A percentile compares a stretch with the other conserved stretches of the same genome.
These are phyloP conservation scores for Aphelinus atriplicis DNA, from an alignment of 1,140 invertebrate species.

Conservation along the genomic window DNA sequence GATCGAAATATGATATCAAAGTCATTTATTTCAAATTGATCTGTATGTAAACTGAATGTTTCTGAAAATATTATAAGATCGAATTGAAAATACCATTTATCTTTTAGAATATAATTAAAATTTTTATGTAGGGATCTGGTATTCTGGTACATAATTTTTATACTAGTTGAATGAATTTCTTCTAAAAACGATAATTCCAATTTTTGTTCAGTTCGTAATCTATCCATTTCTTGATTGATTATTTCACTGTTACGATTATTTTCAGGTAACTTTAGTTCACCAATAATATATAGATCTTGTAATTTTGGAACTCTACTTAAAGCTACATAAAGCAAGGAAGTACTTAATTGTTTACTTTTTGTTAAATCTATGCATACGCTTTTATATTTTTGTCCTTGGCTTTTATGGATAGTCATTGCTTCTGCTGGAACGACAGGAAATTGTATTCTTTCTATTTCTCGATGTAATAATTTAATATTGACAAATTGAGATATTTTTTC, in stretches of 20 bases:
- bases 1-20: no score
- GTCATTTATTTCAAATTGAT: no score
- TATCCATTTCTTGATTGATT: neutral
- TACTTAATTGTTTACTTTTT: no score
- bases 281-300: constrained; percentile 6
- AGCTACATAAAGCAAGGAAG: no score
- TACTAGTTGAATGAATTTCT: neutral
- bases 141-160: neutral
- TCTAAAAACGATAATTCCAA: neutral
- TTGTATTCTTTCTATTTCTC: constrained; percentile 43
- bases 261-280: neutral
- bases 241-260: neutral
- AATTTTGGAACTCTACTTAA: constrained; percentile 21
- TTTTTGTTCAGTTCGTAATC: neutral
- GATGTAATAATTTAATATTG: no score
- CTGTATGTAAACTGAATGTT: neutral
- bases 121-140: constrained; percentile 8
- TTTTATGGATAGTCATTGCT: constrained; percentile 46
- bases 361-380: constrained; percentile 32
- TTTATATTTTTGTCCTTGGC: constrained; percentile 44
- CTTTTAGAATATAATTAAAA: neutral
- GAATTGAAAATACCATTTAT: constrained; percentile 3
- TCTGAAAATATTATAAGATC: constrained; percentile 8
- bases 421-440: constrained; percentile 43
- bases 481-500: no score